Evolutionary conservation across 30 jellyfish, hydroid and myxozoan species (phyloP).

Genomic region (Catostylus mosaicus): DNA sequence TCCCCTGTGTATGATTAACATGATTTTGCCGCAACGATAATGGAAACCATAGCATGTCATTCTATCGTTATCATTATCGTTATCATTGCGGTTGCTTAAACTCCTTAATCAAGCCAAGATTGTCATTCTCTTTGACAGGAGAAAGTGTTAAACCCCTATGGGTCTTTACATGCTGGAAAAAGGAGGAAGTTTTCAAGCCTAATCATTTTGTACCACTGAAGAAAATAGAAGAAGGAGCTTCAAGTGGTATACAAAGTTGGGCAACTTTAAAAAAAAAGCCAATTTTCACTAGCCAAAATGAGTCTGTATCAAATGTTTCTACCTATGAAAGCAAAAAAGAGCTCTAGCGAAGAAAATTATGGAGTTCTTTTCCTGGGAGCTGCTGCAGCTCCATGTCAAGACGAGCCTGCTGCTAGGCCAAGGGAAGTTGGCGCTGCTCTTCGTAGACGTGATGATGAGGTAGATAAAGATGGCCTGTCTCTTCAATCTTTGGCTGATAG

Average conservation of each 20-base stretch:
- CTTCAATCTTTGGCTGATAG: conserved; percentile 15
- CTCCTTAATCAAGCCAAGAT: not conserved
- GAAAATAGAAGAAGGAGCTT: too few relatives aligned
- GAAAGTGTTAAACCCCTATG: too few relatives aligned
- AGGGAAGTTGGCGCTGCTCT: conserved; percentile 1
- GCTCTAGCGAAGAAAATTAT: conserved; percentile 15
- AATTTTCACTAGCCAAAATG: too few relatives aligned
- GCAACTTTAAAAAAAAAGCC: too few relatives aligned
- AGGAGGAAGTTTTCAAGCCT: too few relatives aligned
- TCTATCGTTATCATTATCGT: conserved; percentile 16
- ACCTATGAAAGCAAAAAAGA: too few relatives aligned
- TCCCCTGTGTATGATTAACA: not conserved
- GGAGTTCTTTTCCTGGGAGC: conserved; percentile 18
- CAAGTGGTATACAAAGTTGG: too few relatives aligned
- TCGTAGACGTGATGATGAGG: not conserved
- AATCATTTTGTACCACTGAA: too few relatives aligned
- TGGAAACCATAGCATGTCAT: not conserved
- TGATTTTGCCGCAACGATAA: conserved; percentile 5
- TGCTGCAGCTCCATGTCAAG: conserved; percentile 17
- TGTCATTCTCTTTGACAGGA: too few relatives aligned
- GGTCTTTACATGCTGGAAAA: too few relatives aligned
- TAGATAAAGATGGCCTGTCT: conserved; percentile 12
- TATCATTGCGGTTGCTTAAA: conserved; percentile 9
- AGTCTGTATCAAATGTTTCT: too few relatives aligned
- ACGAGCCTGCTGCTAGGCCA: conserved; percentile 20